Base-by-base conservation (phyloP, 2,113 vertebrate genomes). In the Rattus norvegicus region DNA sequence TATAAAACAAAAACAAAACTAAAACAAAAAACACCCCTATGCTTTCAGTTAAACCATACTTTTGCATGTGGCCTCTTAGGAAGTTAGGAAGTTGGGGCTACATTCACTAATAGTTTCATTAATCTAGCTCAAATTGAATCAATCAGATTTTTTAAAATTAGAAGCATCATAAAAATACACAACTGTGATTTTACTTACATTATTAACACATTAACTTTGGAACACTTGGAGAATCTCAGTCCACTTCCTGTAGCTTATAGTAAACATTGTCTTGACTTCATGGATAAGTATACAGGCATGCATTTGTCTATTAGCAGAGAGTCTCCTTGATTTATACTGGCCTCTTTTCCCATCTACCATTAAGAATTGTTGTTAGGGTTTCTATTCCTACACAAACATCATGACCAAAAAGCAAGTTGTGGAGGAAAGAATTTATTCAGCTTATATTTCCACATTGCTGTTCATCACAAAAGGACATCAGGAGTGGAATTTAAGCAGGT, bases 71-170 rank as follows among this genome's bases (percentile, higher is more conserved):
- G 22, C 36, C 52, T 17, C 12, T 7, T 65, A 9, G 67, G 6
- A 94, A 33, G 28, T 91, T 85, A 65, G 87, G 19, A 43, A 81
- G 39, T 97, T 89, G 39, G 3, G 94, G 54, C 39, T 84, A 91
- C 19, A 79, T 91, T 88, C 76, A 85, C 2, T 24, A 24, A 54
- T 77, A 24, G 6, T 83, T 14, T 88, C 4, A 89, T 87, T 92
- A 83, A 92, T 67, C 28, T 90, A 85, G 22, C 19, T 81, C 52
- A 90, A 84, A 81, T 80, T 26, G 79, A 79, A 17, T 79, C 33
- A 93, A 33, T 56, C 65, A 86, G 43, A 39, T 91, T 95, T 83
- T 75, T 97, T 96, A 75, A 81, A 92, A 94, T 94, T 89, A 88
- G 61, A 14, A 63, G 63, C 19, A 77, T 47, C 49, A 49, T 79